Conservation (phyloP, 2,888 invertebrate genomes). For the Heliconius aoede region DNA sequence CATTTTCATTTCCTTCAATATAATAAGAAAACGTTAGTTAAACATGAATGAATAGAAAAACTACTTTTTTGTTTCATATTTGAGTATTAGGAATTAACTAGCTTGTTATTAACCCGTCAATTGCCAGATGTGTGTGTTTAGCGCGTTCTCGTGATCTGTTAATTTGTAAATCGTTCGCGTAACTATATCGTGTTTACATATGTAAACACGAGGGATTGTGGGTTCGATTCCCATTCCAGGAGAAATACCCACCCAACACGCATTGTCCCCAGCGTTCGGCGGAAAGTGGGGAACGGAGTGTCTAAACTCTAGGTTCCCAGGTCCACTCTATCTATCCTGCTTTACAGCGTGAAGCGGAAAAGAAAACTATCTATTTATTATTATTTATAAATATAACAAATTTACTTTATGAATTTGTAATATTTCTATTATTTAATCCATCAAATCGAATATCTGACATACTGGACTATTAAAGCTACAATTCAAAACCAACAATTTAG, state of each 20-base stretch:
- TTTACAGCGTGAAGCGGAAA: background rate
- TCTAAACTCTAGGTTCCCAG: background rate
- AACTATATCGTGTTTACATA: too few species aligned
- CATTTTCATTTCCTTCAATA: background rate
- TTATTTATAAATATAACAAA: too few species aligned
- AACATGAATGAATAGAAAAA: background rate
- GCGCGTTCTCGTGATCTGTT: constrained; percentile 7
- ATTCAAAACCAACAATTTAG: constrained; percentile 14
- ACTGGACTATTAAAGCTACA: background rate
- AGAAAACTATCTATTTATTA: too few species aligned
- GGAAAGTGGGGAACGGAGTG: background rate
- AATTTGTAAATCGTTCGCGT: constrained; percentile 1
- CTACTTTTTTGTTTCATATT: background rate
- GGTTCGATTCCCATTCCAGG: background rate
- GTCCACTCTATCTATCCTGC: background rate
- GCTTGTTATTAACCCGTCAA: constrained; percentile 40
- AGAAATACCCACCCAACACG: background rate
- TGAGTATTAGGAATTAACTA: constrained; percentile 8
- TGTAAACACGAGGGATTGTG: too few species aligned
- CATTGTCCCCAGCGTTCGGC: too few species aligned
- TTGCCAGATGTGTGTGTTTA: constrained; percentile 39
- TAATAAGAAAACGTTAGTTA: background rate
- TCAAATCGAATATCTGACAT: background rate
- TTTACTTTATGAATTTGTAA: too few species aligned
- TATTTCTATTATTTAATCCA: background rate